Evolutionary conservation across 2,113 vertebrate genomes (phyloP).

Genomic region (chimpanzee (Pan troglodytes)): NHGRI_mPanTro3-v2.1_pri NC_072412.2:84126501-84127000

Average conservation of each 20-base stretch:
- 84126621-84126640: not conserved
- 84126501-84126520: not conserved
- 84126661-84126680: not conserved
- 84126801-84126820: not conserved
- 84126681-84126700: not conserved
- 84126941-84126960: too few species aligned
- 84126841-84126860: too few species aligned
- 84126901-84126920: too few species aligned
- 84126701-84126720: not conserved
- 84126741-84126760: not conserved
- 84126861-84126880: too few species aligned
- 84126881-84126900: too few species aligned
- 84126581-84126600: not conserved
- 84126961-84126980: too few species aligned
- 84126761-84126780: constrained; percentile 30
- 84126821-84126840: too few species aligned
- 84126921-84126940: too few species aligned
- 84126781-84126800: not conserved
- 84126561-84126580: not conserved
- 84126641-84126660: not conserved
- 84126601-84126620: not conserved
- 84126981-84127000: too few species aligned
- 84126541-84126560: not conserved
- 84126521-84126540: not conserved
- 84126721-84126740: constrained; percentile 1